phyloP scores from a whole-genome alignment of 1,140 invertebrate genomes.

The Teleopsis dalmanni region DNA sequence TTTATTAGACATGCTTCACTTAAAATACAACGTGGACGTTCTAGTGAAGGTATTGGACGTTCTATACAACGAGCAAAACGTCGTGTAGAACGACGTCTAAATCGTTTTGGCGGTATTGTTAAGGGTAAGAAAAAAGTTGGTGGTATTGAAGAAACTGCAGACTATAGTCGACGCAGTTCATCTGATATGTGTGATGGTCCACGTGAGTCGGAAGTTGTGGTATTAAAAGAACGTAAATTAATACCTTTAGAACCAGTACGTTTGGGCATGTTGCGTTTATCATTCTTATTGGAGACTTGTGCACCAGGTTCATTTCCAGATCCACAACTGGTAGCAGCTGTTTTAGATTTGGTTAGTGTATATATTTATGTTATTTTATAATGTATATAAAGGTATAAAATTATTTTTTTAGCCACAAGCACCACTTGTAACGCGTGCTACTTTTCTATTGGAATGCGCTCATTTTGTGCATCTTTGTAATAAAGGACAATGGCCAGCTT shows the following conservation, averaged over 20 bases:
- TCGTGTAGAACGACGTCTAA: slow-evolving; percentile 77
- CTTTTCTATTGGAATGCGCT: slow-evolving; percentile 87
- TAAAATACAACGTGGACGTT: slow-evolving; percentile 42
- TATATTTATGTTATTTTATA: neutral
- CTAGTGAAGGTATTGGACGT: slow-evolving; percentile 50
- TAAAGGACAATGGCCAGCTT: slow-evolving; percentile 92
- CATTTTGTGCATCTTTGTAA: slow-evolving; percentile 97
- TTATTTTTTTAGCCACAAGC: slow-evolving; percentile 71
- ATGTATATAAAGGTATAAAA: neutral
- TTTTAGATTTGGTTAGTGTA: slow-evolving; percentile 81
- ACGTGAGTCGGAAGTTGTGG: slow-evolving; percentile 75
- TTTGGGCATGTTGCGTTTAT: slow-evolving; percentile 75
- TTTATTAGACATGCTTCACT: slow-evolving; percentile 44
- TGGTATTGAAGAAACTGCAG: slow-evolving; percentile 74
- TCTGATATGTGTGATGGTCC: slow-evolving; percentile 69
- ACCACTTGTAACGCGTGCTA: slow-evolving; percentile 83
- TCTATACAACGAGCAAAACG: slow-evolving; percentile 72
- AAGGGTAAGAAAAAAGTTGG: slow-evolving; percentile 82
- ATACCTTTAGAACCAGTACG: slow-evolving; percentile 66
- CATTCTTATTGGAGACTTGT: slow-evolving; percentile 88
- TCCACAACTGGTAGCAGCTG: slow-evolving; percentile 87
- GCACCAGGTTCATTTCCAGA: slow-evolving; percentile 93
- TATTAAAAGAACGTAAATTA: slow-evolving; percentile 75
- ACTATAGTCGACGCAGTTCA: slow-evolving; percentile 75
- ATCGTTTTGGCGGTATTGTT: slow-evolving; percentile 52